phyloP scores from a whole-genome alignment of 2,113 vertebrate genomes.

The Dascyllus trimaculatus region DNA sequence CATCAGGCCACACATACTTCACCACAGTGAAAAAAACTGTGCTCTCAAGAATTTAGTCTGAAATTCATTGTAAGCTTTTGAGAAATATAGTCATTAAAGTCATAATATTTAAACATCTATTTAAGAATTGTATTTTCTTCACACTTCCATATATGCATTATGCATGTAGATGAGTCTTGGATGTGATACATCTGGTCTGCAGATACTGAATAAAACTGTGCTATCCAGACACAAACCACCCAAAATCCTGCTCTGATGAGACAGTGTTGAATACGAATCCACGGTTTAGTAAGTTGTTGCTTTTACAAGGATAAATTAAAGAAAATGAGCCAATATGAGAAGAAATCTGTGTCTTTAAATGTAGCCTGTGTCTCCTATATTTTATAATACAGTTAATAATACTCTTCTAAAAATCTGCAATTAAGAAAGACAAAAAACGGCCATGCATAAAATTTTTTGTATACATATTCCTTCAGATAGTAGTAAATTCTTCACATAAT shows the following conservation, averaged over 20 bases:
- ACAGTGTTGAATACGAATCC: background rate
- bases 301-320: too few species aligned
- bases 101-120: slow-evolving; percentile 25
- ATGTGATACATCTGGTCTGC: slow-evolving; percentile 1
- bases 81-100: background rate
- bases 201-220: slow-evolving; percentile 11
- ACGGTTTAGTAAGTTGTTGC: too few species aligned
- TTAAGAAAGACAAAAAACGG: too few species aligned
- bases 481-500: too few species aligned
- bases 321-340: too few species aligned
- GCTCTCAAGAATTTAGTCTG: slow-evolving; percentile 9
- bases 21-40: slow-evolving; percentile 11
- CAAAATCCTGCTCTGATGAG: background rate
- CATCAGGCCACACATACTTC: slow-evolving; percentile 70
- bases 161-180: background rate
- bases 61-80: too few species aligned
- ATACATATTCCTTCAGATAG: too few species aligned
- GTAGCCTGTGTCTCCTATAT: too few species aligned
- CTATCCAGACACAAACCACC: slow-evolving; percentile 6
- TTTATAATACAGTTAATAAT: too few species aligned
- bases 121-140: slow-evolving; percentile 5
- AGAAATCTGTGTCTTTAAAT: too few species aligned
- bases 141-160: background rate
- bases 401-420: too few species aligned
- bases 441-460: too few species aligned